Conservation (phyloP, 1,140 invertebrate genomes). For the Copidosoma floridanum region DNA sequence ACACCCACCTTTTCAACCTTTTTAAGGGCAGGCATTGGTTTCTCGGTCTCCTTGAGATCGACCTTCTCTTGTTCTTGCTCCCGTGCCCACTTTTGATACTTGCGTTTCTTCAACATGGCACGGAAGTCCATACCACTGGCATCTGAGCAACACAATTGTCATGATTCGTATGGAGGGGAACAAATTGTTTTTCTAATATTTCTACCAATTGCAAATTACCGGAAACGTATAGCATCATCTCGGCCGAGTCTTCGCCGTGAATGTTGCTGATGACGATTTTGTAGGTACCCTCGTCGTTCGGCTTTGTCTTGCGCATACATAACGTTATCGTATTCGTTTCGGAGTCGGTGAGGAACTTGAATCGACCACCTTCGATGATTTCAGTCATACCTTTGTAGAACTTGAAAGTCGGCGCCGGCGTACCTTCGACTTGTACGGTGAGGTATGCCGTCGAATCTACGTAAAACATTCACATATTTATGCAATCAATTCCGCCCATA, state of each 20-base stretch:
- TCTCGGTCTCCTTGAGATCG: constrained; percentile 89
- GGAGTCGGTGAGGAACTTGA: constrained; percentile 88
- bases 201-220: constrained; percentile 61
- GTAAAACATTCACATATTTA: constrained; percentile 1
- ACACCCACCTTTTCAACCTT: constrained; percentile 85
- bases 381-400: constrained; percentile 90
- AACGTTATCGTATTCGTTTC: constrained; percentile 86
- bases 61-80: constrained; percentile 91
- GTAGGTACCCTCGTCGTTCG: constrained; percentile 97
- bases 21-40: constrained; percentile 78
- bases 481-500: not conserved
- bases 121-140: constrained; percentile 89
- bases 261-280: constrained; percentile 89
- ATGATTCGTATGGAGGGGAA: constrained; percentile 3
- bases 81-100: constrained; percentile 90
- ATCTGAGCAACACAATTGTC: constrained; percentile 28
- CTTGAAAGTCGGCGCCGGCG: constrained; percentile 90
- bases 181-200: constrained; percentile 5
- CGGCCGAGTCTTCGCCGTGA: constrained; percentile 91
- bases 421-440: constrained; percentile 85
- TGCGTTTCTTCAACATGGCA: constrained; percentile 94
- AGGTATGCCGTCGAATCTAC: constrained; percentile 86
- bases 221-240: constrained; percentile 94
- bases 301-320: constrained; percentile 93
- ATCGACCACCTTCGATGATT: constrained; percentile 89